Base-by-base conservation (phyloP, 2,888 invertebrate genomes). In the Cetonia aurata region DNA sequence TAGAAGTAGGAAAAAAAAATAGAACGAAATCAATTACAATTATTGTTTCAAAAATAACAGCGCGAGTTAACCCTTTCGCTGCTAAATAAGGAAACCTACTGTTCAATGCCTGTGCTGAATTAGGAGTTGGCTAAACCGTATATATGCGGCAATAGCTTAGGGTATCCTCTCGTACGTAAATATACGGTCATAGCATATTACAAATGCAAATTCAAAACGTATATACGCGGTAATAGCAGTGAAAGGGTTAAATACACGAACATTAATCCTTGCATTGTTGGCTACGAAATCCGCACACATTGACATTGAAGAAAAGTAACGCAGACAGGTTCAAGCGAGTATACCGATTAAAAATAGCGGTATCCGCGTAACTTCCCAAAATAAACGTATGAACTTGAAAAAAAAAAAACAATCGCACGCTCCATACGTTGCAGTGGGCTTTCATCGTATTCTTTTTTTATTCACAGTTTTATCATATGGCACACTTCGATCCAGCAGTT, bases 221-320 rank as follows among this genome's bases (percentile, higher is more conserved):
- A n/a, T n/a, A n/a, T n/a, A n/a, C n/a, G n/a, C n/a, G n/a, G n/a
- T n/a, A n/a, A n/a, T n/a, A n/a, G n/a, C n/a, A n/a, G n/a, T n/a
- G n/a, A n/a, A n/a, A n/a, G n/a, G n/a, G n/a, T n/a, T 48, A 46
- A 48, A 25, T 48, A 48, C 31, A n/a, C 12, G 33, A 50, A 33
- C 62, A 41, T 50, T 65, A n/a, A 65, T 65, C 50, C 50, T 37
- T 65, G 48, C 62, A 65, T 65, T 50, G 52, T 50, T 65, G 62
- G 62, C 62, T 33, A 50, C 33, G 48, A 65, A 65, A 65, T 65
- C 62, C 62, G 62, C 37, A 50, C 50, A 52, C 50, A 52, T 52
- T 65, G 62, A 65, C 62, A 65, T 65, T 65, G 62, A 65, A 65
- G 62, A 50, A 50, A 65, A 65, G 37, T 65, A 65, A 50, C 50